Evolutionary conservation across 2,113 vertebrate genomes (phyloP).

Genomic region (Mustela lutreola): DNA sequence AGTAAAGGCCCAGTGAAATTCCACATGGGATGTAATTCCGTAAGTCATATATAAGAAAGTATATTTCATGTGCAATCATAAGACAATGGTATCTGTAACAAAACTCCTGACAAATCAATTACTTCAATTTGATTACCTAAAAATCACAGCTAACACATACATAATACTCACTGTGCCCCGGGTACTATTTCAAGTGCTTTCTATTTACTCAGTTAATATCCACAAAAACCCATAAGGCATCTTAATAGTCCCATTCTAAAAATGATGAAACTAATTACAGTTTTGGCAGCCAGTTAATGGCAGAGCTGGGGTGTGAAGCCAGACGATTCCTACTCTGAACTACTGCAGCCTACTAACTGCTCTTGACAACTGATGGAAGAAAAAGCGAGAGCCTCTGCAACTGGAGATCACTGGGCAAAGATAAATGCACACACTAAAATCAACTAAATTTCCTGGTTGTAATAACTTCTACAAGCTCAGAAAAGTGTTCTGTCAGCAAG

Average conservation of each 20-base stretch:
- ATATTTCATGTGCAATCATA: slow-evolving; percentile 17
- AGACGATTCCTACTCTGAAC: neutral
- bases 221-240: neutral
- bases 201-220: slow-evolving; percentile 40
- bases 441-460: slow-evolving; percentile 1
- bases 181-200: neutral
- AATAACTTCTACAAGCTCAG: neutral
- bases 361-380: neutral
- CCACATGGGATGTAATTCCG: neutral
- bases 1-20: slow-evolving; percentile 50
- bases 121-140: slow-evolving; percentile 19
- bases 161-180: neutral
- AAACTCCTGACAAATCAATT: neutral
- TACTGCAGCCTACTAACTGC: neutral
- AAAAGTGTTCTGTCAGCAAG: slow-evolving; percentile 39
- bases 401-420: neutral
- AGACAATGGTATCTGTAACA: neutral
- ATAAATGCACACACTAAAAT: slow-evolving; percentile 12
- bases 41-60: slow-evolving; percentile 8
- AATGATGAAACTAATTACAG: slow-evolving; percentile 13
- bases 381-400: neutral
- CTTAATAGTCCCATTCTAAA: slow-evolving; percentile 18
- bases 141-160: neutral
- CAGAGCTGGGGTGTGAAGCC: neutral
- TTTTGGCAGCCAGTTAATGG: slow-evolving; percentile 7